Evolutionary conservation across 1,140 invertebrate genomes (phyloP).

Genomic region (Drosophila pandora): DNA sequence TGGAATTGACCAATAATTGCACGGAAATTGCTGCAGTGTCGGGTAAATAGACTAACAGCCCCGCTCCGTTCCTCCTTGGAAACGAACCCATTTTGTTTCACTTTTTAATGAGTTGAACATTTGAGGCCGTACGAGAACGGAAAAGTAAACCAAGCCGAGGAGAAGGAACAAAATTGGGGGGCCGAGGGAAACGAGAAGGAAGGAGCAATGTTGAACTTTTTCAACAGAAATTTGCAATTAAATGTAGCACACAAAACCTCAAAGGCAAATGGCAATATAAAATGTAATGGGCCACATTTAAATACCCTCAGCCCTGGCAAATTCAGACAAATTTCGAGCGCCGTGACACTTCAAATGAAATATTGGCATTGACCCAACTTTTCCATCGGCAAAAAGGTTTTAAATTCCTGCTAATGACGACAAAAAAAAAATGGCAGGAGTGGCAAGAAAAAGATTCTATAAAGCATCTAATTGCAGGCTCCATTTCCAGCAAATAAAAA

Average conservation of each 20-base stretch:
- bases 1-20: constrained; percentile 29
- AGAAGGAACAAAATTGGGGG: constrained; percentile 13
- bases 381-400: constrained; percentile 51
- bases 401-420: constrained; percentile 58
- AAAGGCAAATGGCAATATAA: constrained; percentile 76
- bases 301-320: constrained; percentile 30
- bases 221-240: constrained; percentile 71
- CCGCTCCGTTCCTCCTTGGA: neutral
- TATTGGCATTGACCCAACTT: constrained; percentile 56
- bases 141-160: constrained; percentile 21
- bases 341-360: constrained; percentile 65
- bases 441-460: constrained; percentile 24
- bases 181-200: neutral
- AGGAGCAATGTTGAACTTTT: constrained; percentile 34
- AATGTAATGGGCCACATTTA: constrained; percentile 70
- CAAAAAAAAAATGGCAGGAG: constrained; percentile 8
- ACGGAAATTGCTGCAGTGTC: constrained; percentile 24
- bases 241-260: constrained; percentile 70
- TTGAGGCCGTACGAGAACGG: constrained; percentile 15
- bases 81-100: constrained; percentile 28
- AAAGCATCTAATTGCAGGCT: constrained; percentile 55
- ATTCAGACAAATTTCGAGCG: constrained; percentile 59
- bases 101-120: constrained; percentile 69
- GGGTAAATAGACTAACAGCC: constrained; percentile 35
- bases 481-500: constrained; percentile 50